Evolutionary conservation across 2,888 invertebrate species (phyloP), one percentile per base, ranked within the genome.

Genomic region (Acanthosepion pharaonis): DNA sequence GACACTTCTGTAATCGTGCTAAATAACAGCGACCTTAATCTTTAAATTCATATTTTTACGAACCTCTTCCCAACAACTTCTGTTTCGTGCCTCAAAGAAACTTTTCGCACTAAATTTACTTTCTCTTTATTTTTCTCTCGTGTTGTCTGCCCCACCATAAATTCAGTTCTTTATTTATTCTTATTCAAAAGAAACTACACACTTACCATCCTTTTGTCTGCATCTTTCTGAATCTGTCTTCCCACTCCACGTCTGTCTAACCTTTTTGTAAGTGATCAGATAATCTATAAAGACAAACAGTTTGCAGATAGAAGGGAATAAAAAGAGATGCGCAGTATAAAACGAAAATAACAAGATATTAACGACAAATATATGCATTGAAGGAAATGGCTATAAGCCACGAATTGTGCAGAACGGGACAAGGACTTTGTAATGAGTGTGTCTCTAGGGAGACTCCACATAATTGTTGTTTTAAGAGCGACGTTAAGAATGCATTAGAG

Each of bases 381-480:
- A 78, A 78, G 11, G 78, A 78, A 78, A 78, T 78, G 78, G 78
- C 78, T 78, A 78, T 78, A 78, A 78, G 78, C 78, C 78, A 78
- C 78, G 78, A 78, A 78, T 78, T 78, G 78, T 78, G 78, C 15
- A n/a, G n/a, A 78, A 78, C n/a, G 23, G n/a, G 78, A 78, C 78
- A 78, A 78, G 78, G 78, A 78, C n/a, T n/a, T 78, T 78, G n/a
- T 78, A 78, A 78, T 78, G n/a, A 78, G 78, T 33, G 15, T 78
- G 78, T 78, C 78, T 78, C 78, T 78, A 78, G 78, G 78, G 78
- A 78, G 78, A n/a, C n/a, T 78, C 15, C n/a, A n/a, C 15, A 78
- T 78, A 78, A 78, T 78, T 78, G 78, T 78, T 78, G 78, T 78
- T 78, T 78, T 78, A 78, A 78, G 78, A 33, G 78, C 33, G 15